Evolutionary conservation across 2,888 invertebrate genomes (phyloP), one percentile per base, ranked within the genome.

Genomic region (Xestia ashworthii): DNA sequence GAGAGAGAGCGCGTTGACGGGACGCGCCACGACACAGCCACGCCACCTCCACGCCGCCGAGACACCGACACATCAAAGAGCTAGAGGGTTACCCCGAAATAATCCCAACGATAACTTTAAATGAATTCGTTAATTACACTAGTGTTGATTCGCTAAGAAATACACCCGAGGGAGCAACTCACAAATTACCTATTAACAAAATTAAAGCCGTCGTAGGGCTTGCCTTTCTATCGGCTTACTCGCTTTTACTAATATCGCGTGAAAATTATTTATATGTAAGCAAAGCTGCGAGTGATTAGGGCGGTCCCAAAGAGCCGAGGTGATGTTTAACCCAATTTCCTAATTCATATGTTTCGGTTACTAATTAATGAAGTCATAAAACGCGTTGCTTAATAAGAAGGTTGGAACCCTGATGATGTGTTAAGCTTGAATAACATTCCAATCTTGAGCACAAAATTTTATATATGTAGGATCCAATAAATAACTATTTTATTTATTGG

Each of bases 61-160:
- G 74, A 79, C 76, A 68, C 73, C 78, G 69, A 77, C 87, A 88
- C 93, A 93, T 95, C 95, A 95, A 95, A 95, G 95, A 86, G 90
- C 78, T 82, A 81, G 71, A 85, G 90, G 89, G 87, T 87, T 80
- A 77, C 84, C 83, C 87, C 92, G 84, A 93, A 93, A 93, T 88
- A 88, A 85, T 89, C 88, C 87, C 81, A 73, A 88, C 91, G 91
- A 93, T 92, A 95, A 94, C 93, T 94, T 95, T 95, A 95, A 95
- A 96, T 93, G 94, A 96, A 94, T 94, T 92, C 93, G 90, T 93
- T 96, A 96, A 96, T 96, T 96, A 96, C 93, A 93, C 90, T 95
- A 95, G 95, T 95, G 95, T 95, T 95, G 95, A 95, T 95, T 94
- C 94, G 92, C 93, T 92, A 94, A 94, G 94, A 93, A 93, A 92